Conservation (phyloP, 2,113 vertebrate species). For the Regulus satrapa region DNA sequence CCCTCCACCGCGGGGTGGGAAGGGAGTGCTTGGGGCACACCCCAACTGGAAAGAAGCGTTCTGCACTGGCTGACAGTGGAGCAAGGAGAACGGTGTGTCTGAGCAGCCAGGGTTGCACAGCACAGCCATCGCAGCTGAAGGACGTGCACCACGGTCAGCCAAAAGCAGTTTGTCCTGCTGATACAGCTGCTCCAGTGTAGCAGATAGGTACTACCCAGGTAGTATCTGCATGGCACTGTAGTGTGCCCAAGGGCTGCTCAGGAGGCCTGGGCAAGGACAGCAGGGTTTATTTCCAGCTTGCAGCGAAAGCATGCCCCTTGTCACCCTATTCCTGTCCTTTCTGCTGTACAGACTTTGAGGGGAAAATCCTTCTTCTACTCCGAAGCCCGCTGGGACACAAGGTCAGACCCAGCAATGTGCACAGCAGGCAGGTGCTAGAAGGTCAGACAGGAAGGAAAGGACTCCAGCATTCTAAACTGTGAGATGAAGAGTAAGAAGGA, state of each 20-base stretch:
- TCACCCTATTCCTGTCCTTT: not conserved
- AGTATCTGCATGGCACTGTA: fast-evolving
- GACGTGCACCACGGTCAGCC: fast-evolving
- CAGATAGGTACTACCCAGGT: not conserved
- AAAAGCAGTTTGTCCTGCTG: not conserved
- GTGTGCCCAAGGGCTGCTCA: not conserved
- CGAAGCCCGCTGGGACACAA: not conserved
- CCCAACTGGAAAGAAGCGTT: not conserved
- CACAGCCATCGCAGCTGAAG: not conserved
- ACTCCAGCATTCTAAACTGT: not conserved
- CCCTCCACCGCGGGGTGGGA: no score
- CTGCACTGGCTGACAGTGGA: not conserved
- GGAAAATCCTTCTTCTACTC: not conserved
- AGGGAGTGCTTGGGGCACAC: not conserved
- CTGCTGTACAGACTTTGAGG: not conserved
- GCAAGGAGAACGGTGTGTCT: not conserved
- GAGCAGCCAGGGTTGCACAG: not conserved
- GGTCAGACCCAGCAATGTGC: not conserved
- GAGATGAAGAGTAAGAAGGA: not conserved
- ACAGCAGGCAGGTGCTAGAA: not conserved
- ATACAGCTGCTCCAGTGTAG: not conserved
- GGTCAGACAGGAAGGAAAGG: not conserved
- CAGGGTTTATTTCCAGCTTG: not conserved
- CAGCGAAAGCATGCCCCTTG: not conserved
- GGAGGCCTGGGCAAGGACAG: not conserved